A percentile compares a stretch with the other conserved stretches of the same genome.
These are phyloP conservation scores for Drosophila antonietae DNA, from an alignment of 2,888 invertebrate genomes.

Conservation along the genomic window DNA sequence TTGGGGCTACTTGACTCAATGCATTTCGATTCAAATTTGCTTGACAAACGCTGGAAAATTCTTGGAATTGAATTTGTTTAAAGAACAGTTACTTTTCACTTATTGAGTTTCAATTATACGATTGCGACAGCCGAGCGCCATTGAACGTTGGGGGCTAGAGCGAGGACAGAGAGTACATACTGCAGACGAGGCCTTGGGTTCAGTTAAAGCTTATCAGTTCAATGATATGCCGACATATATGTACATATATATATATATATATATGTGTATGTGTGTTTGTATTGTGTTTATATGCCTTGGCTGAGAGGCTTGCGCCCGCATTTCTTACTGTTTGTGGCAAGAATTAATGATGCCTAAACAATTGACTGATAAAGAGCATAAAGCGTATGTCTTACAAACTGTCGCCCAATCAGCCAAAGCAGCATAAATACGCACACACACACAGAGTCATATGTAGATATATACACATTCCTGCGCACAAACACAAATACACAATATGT, in stretches of 20 bases:
- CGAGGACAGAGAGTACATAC: constrained; percentile 10
- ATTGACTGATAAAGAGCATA: constrained; percentile 54
- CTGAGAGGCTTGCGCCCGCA: constrained; percentile 49
- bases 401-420: constrained; percentile 20
- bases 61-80: constrained; percentile 9
- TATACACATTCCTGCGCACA: neutral
- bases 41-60: constrained; percentile 7
- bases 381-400: constrained; percentile 9
- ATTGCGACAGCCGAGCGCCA: constrained; percentile 41
- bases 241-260: neutral
- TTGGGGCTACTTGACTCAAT: neutral
- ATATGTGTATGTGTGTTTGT: neutral
- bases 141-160: neutral
- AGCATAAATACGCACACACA: constrained; percentile 3
- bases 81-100: constrained; percentile 25
- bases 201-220: constrained; percentile 67
- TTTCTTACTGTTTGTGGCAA: constrained; percentile 36
- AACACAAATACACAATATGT: constrained; percentile 5
- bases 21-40: constrained; percentile 9
- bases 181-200: constrained; percentile 61
- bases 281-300: constrained; percentile 44
- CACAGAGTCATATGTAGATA: neutral
- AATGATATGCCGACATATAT: constrained; percentile 52
- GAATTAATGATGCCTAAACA: constrained; percentile 57
- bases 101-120: constrained; percentile 52